Evolutionary conservation across 1,140 invertebrate species (phyloP).

Genomic region (Papilio helenus): DNA sequence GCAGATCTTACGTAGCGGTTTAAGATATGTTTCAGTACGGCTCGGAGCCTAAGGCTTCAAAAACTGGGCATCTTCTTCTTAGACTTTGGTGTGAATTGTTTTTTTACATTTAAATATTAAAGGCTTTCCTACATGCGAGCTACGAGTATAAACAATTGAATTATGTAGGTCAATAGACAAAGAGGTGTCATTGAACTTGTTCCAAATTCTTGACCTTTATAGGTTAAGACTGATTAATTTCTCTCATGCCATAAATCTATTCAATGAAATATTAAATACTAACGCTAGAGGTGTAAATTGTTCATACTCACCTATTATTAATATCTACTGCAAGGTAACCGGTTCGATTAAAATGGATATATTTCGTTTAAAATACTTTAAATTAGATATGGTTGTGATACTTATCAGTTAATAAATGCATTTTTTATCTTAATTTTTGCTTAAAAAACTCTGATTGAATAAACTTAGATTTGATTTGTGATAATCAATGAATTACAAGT

Average conservation of each 20-base stretch:
- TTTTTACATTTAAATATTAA: neutral
- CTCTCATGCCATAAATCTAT: conserved; percentile 19
- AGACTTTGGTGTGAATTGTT: neutral
- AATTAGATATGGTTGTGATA: neutral
- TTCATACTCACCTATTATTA: neutral
- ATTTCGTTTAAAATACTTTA: neutral
- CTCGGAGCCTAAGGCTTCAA: too few species aligned
- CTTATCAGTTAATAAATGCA: neutral
- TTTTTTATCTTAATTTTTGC: neutral
- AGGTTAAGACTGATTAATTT: conserved; percentile 35
- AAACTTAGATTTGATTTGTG: too few species aligned
- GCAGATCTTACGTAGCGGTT: too few species aligned
- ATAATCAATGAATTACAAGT: too few species aligned
- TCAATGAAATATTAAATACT: conserved; percentile 19
- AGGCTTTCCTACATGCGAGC: neutral
- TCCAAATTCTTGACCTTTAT: conserved; percentile 33
- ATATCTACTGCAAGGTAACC: neutral
- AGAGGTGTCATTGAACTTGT: conserved; percentile 31
- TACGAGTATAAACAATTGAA: conserved; percentile 19
- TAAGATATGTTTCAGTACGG: too few species aligned
- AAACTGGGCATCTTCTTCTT: too few species aligned
- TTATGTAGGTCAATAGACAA: conserved; percentile 21
- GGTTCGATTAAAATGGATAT: neutral
- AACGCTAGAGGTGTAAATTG: conserved; percentile 10
- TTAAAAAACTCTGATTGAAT: too few species aligned